Conservation (phyloP, 2,888 invertebrate species). For the Andricus curvator region DNA sequence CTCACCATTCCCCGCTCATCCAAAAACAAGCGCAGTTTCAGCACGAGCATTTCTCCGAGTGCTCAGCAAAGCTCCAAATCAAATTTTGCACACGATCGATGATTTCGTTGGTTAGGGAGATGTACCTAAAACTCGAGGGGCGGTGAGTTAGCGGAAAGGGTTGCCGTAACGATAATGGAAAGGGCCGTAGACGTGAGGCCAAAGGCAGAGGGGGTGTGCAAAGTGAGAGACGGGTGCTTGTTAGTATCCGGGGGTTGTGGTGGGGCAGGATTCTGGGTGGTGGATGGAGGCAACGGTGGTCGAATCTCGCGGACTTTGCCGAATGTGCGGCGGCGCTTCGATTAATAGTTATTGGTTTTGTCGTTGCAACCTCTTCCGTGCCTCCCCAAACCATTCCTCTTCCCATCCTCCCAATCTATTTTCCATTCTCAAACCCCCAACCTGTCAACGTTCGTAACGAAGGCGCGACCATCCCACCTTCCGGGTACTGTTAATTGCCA, state of each 20-base stretch:
- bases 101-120: constrained; percentile 2
- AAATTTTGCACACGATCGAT: constrained; percentile 41
- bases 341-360: constrained; percentile 75
- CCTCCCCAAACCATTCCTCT: constrained; percentile 53
- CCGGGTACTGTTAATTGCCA: constrained; percentile 60
- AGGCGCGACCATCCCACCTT: constrained; percentile 32
- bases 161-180: constrained; percentile 60
- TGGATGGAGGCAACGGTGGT: constrained; percentile 37
- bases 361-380: constrained; percentile 58
- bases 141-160: constrained; percentile 44
- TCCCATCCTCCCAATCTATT: constrained; percentile 37
- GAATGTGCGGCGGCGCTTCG: constrained; percentile 72
- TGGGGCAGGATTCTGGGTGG: constrained; percentile 37
- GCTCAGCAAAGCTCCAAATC: constrained; percentile 31
- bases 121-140: constrained; percentile 32
- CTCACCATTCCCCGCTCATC: neutral
- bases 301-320: constrained; percentile 67
- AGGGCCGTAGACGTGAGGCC: constrained; percentile 56
- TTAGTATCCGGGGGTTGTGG: constrained; percentile 56
- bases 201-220: constrained; percentile 51
- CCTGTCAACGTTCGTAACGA: constrained; percentile 50
- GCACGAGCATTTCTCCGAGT: constrained; percentile 26
- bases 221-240: constrained; percentile 64
- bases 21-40: constrained; percentile 27
- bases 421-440: constrained; percentile 18